Percentiles rank a stretch among this genome's conserved stretches.
Evolutionary conservation across 2,888 invertebrate genomes (phyloP).

Genomic region (Lacanobia oleracea): DNA sequence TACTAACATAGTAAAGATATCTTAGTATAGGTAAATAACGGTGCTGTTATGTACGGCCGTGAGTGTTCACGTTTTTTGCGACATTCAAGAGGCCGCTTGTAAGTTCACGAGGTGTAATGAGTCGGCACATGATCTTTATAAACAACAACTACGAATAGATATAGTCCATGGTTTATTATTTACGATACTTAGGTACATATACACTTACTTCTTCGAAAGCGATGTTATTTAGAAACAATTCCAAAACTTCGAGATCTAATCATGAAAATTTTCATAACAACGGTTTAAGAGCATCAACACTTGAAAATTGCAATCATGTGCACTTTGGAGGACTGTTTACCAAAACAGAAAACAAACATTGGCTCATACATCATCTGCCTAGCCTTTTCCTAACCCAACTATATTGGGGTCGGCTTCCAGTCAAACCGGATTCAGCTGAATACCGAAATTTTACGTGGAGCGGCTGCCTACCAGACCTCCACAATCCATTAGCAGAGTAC

Average conservation of each 20-base stretch:
- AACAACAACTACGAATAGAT: not conserved
- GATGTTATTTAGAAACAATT: not conserved
- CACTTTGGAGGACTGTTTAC: slow-evolving; percentile 26
- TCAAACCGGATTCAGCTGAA: too few species aligned
- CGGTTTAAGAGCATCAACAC: not conserved
- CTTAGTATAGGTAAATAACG: slow-evolving; percentile 12
- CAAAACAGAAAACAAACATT: slow-evolving; percentile 32
- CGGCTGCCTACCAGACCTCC: too few species aligned
- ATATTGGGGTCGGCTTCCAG: too few species aligned
- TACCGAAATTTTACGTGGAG: too few species aligned
- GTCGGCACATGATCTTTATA: not conserved
- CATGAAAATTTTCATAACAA: slow-evolving; percentile 9
- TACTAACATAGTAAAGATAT: not conserved
- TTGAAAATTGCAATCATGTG: slow-evolving; percentile 1
- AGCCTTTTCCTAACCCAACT: too few species aligned
- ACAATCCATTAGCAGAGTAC: too few species aligned
- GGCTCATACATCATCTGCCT: too few species aligned
- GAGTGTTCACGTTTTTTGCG: not conserved
- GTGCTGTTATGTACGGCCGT: not conserved
- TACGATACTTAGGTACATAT: not conserved
- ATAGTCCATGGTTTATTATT: not conserved
- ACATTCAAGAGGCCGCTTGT: not conserved
- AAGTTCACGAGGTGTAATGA: slow-evolving; percentile 7
- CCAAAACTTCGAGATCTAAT: not conserved
- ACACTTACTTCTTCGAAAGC: not conserved